Percentiles rank a stretch among this genome's conserved stretches.
Evolutionary conservation across 1,140 invertebrate genomes (phyloP).

Genomic region (Cyclina sinensis): DNA sequence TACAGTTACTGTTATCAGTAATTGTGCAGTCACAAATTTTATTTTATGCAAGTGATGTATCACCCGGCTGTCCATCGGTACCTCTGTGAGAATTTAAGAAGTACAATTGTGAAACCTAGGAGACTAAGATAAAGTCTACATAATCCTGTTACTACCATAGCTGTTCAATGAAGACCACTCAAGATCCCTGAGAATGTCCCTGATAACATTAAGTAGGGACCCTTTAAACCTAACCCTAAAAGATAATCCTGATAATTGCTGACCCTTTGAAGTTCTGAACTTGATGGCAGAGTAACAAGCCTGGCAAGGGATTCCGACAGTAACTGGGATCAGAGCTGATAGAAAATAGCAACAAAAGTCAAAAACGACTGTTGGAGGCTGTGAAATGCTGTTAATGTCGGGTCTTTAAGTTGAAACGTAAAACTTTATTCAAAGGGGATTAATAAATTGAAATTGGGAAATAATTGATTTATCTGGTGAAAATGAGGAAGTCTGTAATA

Average conservation of each 20-base stretch:
- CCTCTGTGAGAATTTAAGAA: too few relatives aligned
- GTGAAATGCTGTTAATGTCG: background rate
- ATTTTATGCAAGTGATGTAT: too few relatives aligned
- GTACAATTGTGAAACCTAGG: background rate
- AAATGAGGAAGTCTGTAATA: background rate
- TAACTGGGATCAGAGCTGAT: background rate
- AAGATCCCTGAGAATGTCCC: background rate
- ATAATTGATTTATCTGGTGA: background rate
- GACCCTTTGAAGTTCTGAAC: slow-evolving; percentile 50
- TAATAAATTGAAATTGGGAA: background rate
- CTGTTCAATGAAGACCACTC: slow-evolving; percentile 38
- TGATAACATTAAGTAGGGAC: slow-evolving; percentile 37
- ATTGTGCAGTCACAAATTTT: too few relatives aligned
- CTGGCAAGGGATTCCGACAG: background rate
- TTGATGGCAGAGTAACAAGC: slow-evolving; percentile 34
- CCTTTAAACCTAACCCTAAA: slow-evolving; percentile 16
- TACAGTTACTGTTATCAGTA: too few relatives aligned
- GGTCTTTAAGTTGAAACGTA: background rate
- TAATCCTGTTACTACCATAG: slow-evolving; percentile 55
- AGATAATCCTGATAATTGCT: slow-evolving; percentile 37
- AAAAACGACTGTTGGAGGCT: background rate
- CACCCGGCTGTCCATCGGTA: too few relatives aligned
- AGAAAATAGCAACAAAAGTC: slow-evolving; percentile 45
- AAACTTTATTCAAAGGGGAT: slow-evolving; percentile 31
- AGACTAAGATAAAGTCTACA: slow-evolving; percentile 16